phyloP scores from a whole-genome alignment of 2,797 vertebrate genomes.

The Poeciliopsis gracilis region DNA sequence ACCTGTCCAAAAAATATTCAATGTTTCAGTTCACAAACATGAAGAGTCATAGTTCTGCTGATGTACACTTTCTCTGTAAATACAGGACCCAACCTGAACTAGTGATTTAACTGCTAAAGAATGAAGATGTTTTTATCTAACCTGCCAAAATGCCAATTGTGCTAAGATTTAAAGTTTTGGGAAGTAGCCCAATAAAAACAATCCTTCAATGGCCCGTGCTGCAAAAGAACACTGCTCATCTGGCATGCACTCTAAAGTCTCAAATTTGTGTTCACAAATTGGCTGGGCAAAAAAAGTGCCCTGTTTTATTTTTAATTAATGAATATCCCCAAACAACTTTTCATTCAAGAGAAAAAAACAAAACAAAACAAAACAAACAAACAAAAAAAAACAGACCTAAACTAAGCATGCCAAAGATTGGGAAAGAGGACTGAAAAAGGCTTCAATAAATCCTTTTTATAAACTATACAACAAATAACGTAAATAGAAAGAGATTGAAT shows the following conservation, averaged over 20 bases:
- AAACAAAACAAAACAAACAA: neutral
- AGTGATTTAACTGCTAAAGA: conserved; percentile 6
- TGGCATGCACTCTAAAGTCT: neutral
- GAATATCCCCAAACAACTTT: neutral
- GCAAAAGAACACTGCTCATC: neutral
- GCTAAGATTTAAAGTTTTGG: conserved; percentile 5
- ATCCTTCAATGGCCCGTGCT: neutral
- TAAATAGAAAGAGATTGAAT: neutral
- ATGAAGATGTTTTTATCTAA: conserved; percentile 9
- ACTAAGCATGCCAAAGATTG: neutral
- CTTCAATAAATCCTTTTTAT: neutral
- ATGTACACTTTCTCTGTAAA: conserved; percentile 17
- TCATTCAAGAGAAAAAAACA: neutral
- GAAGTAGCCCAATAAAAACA: conserved; percentile 1
- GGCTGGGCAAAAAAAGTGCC: neutral
- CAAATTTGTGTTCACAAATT: neutral
- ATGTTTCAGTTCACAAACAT: neutral
- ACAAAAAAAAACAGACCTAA: neutral
- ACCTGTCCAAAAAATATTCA: neutral
- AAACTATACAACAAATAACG: neutral
- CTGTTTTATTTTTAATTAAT: neutral
- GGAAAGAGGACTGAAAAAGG: neutral
- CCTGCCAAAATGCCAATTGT: conserved; percentile 8
- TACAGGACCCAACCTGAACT: conserved; percentile 10
- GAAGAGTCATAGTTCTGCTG: neutral